Percentiles rank a stretch among this genome's conserved stretches.
Evolutionary conservation across 2,888 invertebrate genomes (phyloP).

Genomic region (Drosophila kambysellisi): DNA sequence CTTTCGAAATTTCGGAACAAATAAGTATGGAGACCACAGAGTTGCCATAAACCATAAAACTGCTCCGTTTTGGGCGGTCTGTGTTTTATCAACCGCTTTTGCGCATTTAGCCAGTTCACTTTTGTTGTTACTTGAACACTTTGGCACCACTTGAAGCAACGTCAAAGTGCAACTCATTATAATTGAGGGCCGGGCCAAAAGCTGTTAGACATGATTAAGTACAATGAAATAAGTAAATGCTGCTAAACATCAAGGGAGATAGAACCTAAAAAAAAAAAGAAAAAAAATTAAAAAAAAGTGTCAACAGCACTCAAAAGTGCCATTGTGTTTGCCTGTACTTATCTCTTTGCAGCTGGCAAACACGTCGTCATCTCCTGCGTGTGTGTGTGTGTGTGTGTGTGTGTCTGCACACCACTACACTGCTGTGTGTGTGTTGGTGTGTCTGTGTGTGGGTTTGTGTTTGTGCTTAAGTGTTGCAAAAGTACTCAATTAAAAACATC

Average conservation of each 20-base stretch:
- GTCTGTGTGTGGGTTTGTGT: conserved; percentile 9
- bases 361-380: conserved; percentile 24
- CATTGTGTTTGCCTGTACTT: conserved; percentile 71
- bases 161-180: conserved; percentile 80
- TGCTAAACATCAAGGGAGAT: conserved; percentile 44
- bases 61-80: not conserved
- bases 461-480: conserved; percentile 60
- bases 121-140: conserved; percentile 49
- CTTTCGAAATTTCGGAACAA: not conserved
- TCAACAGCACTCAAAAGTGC: conserved; percentile 69
- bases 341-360: conserved; percentile 48
- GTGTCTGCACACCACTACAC: not conserved
- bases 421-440: conserved; percentile 15
- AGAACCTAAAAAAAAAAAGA: conserved; percentile 21
- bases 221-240: conserved; percentile 77
- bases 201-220: conserved; percentile 75
- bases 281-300: conserved; percentile 35
- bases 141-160: conserved; percentile 56
- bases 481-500: conserved; percentile 80
- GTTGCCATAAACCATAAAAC: not conserved
- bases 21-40: not conserved
- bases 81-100: not conserved
- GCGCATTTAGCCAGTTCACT: not conserved
- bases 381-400: not conserved
- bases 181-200: conserved; percentile 38